Percentiles rank a stretch among this genome's conserved stretches.
phyloP scores from a whole-genome alignment of 2,888 invertebrate species.

The Melipona bicolor region DNA sequence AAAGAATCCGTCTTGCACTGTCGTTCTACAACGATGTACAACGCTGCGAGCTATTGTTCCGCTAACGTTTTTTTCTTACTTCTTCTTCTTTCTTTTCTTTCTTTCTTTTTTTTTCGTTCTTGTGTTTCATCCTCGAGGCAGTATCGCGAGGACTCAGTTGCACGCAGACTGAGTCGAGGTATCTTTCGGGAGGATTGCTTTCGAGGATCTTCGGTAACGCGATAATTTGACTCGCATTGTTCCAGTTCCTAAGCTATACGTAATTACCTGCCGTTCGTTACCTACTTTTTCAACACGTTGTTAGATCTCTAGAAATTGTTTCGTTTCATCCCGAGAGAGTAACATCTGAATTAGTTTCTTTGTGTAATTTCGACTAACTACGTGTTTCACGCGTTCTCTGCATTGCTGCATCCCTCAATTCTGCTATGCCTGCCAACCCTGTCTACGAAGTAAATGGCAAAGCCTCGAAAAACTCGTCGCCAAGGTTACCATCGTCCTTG shows the following conservation, averaged over 20 bases:
- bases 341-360: no score
- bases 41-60: conserved; percentile 33
- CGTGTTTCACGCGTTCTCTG: no score
- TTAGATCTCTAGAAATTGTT: not conserved
- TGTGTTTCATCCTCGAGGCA: not conserved
- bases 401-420: not conserved
- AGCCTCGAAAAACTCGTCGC: not conserved
- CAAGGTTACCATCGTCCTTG: not conserved
- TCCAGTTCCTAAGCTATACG: not conserved
- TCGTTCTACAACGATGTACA: conserved; percentile 19
- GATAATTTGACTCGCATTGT: conserved; percentile 8
- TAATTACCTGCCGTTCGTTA: not conserved
- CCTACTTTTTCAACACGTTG: not conserved
- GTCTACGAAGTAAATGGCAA: not conserved
- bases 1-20: conserved; percentile 44
- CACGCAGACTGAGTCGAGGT: conserved; percentile 3
- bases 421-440: not conserved
- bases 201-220: not conserved
- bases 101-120: not conserved
- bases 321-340: not conserved
- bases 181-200: conserved; percentile 2
- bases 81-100: not conserved
- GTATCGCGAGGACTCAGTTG: conserved; percentile 7
- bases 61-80: not conserved
- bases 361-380: no score